A percentile compares a stretch with the other conserved stretches of the same genome.
These are phyloP conservation scores for Hydrolagus affinis DNA, from an alignment of 2,113 vertebrate genomes.

Conservation along the genomic window DNA sequence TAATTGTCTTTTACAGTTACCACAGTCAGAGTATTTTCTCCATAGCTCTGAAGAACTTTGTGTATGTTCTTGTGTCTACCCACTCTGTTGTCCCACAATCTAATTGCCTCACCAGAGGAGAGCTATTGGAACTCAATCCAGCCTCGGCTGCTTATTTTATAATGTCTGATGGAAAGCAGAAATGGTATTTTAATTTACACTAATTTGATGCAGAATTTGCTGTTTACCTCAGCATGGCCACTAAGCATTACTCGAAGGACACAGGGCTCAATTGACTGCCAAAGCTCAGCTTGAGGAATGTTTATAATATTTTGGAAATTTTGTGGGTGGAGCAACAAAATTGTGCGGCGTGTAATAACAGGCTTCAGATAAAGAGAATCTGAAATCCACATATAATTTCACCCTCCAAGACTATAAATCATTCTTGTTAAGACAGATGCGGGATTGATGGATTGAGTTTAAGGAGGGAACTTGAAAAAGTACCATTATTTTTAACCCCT, in stretches of 20 bases:
- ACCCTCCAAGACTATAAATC: not conserved
- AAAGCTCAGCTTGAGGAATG: not conserved
- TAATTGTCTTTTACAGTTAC: conserved; percentile 3
- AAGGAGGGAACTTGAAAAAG: too few relatives aligned
- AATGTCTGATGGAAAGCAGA: not conserved
- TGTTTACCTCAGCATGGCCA: not conserved
- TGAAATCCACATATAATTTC: not conserved
- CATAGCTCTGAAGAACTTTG: not conserved
- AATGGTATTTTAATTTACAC: conserved; percentile 17
- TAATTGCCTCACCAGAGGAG: not conserved
- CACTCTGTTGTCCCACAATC: not conserved
- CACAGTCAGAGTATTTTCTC: not conserved
- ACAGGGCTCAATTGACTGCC: not conserved
- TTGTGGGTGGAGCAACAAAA: not conserved
- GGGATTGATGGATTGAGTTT: not conserved
- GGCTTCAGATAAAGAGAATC: not conserved
- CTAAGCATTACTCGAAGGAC: not conserved
- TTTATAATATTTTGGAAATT: not conserved
- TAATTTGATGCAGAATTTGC: conserved; percentile 14
- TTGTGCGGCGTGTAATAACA: not conserved
- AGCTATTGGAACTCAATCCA: not conserved
- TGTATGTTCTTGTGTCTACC: not conserved
- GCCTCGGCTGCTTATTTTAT: not conserved
- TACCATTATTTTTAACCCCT: not conserved
- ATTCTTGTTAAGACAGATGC: not conserved